Evolutionary conservation across 2,797 vertebrate genomes (phyloP), one percentile per base, ranked within the genome.

Genomic region (Tarsius wallacei): DNA sequence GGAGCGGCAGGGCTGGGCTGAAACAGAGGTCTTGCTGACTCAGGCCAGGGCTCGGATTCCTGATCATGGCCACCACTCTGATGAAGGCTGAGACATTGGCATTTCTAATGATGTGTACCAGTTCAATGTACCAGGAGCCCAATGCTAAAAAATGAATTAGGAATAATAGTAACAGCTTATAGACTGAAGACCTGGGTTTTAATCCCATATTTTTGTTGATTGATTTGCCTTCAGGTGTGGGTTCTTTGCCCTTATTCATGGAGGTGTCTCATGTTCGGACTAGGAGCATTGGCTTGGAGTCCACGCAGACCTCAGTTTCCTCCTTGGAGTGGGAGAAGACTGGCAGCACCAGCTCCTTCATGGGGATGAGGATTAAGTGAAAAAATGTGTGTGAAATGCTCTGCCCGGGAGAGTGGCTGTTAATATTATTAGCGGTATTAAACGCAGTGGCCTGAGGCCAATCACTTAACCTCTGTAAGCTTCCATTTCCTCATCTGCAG

Each of bases 401-500:
- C 77, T 73, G 61, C 19, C 73, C 76, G 26, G 64, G 71, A 47
- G 83, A 31, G 0, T 47, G 86, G 22, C 83, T 36, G 63, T 36
- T 88, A 64, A 61, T 59, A 61, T 33, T 55, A 93, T n/a, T 24
- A 26, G 42, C 17, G 13, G 51, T 31, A 51, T 53, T 68, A 78
- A 71, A 61, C 74, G 17, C 8, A 7, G 36, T 84, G 88, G 90
- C 90, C 76, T 10, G 31, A 57, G 14, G 77, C 94, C 95, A 89
- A 33, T 80, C 63, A 59, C 82, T 78, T 82, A 74, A 94, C 77
- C 87, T 93, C 90, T 66, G 51, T 78, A 61, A 95, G 64, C 53
- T 70, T 93, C 87, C 53, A 63, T 89, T 96, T 97, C 96, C 94
- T 96, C 81, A 57, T 76, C 59, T 89, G 74, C 53, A 63, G 80